Evolutionary conservation across 2,113 vertebrate species (phyloP).

Genomic region (Epinephelus cyanopodus): DNA sequence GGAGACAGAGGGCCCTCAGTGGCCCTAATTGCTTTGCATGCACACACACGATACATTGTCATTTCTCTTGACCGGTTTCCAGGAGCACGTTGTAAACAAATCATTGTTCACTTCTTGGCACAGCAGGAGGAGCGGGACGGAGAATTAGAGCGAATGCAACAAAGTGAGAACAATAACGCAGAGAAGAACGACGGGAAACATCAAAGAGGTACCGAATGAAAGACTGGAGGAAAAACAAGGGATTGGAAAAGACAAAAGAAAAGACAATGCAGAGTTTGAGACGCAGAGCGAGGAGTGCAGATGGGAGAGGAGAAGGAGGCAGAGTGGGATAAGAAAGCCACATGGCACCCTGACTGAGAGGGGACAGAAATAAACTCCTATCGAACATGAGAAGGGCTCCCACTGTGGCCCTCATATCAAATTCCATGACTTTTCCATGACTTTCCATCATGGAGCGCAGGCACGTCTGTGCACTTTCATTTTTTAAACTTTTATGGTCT

Average conservation of each 20-base stretch:
- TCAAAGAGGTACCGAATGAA: slow-evolving; percentile 9
- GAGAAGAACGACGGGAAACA: slow-evolving; percentile 2
- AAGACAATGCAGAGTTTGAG: slow-evolving; percentile 2
- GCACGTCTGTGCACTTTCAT: slow-evolving; percentile 12
- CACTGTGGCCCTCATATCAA: slow-evolving; percentile 27
- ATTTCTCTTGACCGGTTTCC: slow-evolving; percentile 65
- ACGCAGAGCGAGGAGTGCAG: slow-evolving; percentile 6
- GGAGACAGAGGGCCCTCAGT: slow-evolving; percentile 77
- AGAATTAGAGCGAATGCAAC: slow-evolving; percentile 16
- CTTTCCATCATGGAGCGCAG: slow-evolving; percentile 15
- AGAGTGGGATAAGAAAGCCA: slow-evolving; percentile 41
- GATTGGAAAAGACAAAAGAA: slow-evolving; percentile 5
- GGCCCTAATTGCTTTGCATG: slow-evolving; percentile 21
- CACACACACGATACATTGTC: slow-evolving; percentile 64
- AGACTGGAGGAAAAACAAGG: not conserved
- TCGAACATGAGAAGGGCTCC: slow-evolving; percentile 52
- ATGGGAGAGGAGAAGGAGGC: slow-evolving; percentile 22
- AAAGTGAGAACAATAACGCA: slow-evolving; percentile 32
- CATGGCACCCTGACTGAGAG: slow-evolving; percentile 41
- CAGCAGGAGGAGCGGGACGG: slow-evolving; percentile 3
- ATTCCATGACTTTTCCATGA: slow-evolving; percentile 56
- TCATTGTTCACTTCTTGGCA: slow-evolving; percentile 64
- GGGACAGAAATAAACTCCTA: slow-evolving; percentile 48
- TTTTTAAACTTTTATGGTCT: not conserved
- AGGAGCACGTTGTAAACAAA: slow-evolving; percentile 66